Evolutionary conservation across 2,888 invertebrate species (phyloP), one percentile per base, ranked within the genome.

Genomic region (Halictus ligatus): DNA sequence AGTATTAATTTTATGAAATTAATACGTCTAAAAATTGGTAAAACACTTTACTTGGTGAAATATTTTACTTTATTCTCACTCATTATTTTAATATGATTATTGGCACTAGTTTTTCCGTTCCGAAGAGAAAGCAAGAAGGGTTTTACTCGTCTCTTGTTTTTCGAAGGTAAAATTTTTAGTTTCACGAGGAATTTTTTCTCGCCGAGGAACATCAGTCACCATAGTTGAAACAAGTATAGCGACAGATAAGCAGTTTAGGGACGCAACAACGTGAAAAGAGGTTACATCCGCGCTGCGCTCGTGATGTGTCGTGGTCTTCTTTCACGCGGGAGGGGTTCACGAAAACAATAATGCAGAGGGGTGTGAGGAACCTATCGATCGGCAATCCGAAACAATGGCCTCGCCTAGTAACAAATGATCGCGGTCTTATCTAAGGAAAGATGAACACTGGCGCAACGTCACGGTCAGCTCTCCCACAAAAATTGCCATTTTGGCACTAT

Each of bases 351-450:
- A 92, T 89, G 86, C 86, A 89, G 78, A 85, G 80, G 86, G 85
- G 86, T 82, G 83, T 84, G 84, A 86, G 91, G 60, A 69, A 82
- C 40, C 91, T 94, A 95, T 95, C 94, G 94, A 95, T 95, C 93
- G 88, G 86, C 85, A 84, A 80, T 84, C 86, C 91, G 93, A 95
- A 94, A 95, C 95, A 95, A 95, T 95, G 93, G 93, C 93, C 87
- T 84, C 91, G 92, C 85, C 92, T 92, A 92, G 92, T 94, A 94
- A 95, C 94, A 95, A 95, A 95, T 95, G 94, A 94, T 94, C 92
- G 87, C 82, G 85, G 92, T 84, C 94, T 95, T 95, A 95, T 95
- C 95, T 90, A 88, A 60, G 71, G 78, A 79, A 80, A 77, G 85
- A 85, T 86, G 87, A 88, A 77, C 77, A 85, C 72, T 35, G 86